These are phyloP conservation scores for Ptilonorhynchus violaceus DNA, from an alignment of 2,113 vertebrate species.

Conservation along the genomic window DNA sequence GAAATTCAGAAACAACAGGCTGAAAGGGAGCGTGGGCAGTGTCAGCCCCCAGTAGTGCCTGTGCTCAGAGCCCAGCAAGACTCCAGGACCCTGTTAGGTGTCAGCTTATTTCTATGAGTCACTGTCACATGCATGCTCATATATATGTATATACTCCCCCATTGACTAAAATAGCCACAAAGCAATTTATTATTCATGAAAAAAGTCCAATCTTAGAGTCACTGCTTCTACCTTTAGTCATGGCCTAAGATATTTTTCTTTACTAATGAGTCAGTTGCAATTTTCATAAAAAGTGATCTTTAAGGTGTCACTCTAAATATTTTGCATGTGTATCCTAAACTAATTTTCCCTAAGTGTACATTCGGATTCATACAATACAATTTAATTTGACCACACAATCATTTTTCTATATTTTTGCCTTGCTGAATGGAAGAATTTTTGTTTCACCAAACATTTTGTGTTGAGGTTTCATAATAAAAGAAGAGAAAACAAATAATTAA, in stretches of 20 bases:
- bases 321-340: background rate
- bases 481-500: background rate
- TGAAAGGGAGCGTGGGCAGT: background rate
- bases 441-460: background rate
- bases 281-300: background rate
- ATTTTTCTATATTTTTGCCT: background rate
- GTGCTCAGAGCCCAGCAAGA: background rate
- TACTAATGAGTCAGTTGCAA: background rate
- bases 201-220: background rate
- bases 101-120: background rate
- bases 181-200: background rate
- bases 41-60: fast-evolving
- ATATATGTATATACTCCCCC: background rate
- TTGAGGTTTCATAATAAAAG: background rate
- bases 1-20: background rate
- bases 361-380: background rate
- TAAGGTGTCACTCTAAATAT: background rate
- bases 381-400: background rate
- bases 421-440: background rate
- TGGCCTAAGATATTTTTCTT: background rate
- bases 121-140: background rate
- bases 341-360: background rate
- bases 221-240: background rate
- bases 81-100: background rate
- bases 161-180: background rate